A percentile compares a stretch with the other conserved stretches of the same genome.
Conservation (phyloP, 2,888 invertebrate species). For the Agrotis puta region DNA sequence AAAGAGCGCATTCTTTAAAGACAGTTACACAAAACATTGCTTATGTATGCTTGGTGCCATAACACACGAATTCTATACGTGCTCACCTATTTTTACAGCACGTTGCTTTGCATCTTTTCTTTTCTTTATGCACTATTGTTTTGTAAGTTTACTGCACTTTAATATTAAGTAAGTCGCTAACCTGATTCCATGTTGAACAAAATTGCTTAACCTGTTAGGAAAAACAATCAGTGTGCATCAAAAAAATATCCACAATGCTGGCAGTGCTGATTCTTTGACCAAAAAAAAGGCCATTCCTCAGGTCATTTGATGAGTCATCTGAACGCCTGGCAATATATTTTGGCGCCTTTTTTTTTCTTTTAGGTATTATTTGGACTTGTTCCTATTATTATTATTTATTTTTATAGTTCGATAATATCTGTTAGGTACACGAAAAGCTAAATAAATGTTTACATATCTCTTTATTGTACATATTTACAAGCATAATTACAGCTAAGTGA, state of each 20-base stretch:
- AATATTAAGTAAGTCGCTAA: conserved; percentile 38
- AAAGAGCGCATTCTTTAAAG: conserved; percentile 3
- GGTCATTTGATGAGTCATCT: too few species aligned
- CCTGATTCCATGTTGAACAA: conserved; percentile 11
- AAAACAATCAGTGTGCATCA: too few species aligned
- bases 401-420: too few species aligned
- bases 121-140: conserved; percentile 51
- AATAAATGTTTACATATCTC: conserved; percentile 57
- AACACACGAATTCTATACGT: conserved; percentile 14
- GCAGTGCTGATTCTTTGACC: too few species aligned
- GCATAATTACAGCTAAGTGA: conserved; percentile 79
- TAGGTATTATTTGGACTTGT: too few species aligned
- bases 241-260: too few species aligned
- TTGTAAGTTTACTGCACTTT: conserved; percentile 42
- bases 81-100: conserved; percentile 20
- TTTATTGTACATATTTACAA: conserved; percentile 90
- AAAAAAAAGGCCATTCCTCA: too few species aligned
- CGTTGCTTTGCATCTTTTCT: conserved; percentile 38
- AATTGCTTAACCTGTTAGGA: conserved; percentile 8
- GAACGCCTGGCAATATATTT: too few species aligned
- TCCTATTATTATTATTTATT: too few species aligned
- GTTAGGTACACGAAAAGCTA: neutral
- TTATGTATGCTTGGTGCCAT: neutral
- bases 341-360: too few species aligned
- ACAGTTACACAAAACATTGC: neutral